Evolutionary conservation across 2,888 invertebrate species (phyloP).

Genomic region (Sepioteuthis lessoniana): DNA sequence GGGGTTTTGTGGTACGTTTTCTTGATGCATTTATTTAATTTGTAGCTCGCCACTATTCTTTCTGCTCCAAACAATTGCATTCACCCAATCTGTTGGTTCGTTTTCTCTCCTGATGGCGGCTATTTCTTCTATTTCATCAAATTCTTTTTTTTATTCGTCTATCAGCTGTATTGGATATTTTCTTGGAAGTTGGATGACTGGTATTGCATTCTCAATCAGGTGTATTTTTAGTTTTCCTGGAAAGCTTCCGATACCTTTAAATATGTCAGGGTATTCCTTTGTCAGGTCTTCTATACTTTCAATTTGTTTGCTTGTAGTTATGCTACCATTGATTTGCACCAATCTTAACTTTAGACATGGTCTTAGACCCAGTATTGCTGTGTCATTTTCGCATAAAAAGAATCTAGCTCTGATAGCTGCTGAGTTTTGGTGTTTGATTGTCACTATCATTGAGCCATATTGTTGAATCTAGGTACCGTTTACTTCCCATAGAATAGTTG

Average conservation of each 20-base stretch:
- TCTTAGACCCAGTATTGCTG: too few species aligned
- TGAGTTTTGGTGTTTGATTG: too few species aligned
- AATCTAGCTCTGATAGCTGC: too few species aligned
- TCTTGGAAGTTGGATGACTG: background rate
- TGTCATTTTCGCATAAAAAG: too few species aligned
- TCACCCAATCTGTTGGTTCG: slow-evolving; percentile 38
- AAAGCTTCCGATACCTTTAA: background rate
- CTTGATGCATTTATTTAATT: background rate
- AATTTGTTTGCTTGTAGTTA: background rate
- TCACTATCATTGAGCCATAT: too few species aligned
- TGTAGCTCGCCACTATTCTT: background rate
- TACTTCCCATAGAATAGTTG: too few species aligned
- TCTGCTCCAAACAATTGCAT: background rate
- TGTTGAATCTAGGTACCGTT: too few species aligned
- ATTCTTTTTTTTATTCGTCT: background rate
- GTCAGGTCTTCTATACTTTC: background rate
- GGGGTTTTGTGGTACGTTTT: too few species aligned
- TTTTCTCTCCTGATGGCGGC: background rate
- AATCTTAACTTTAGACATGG: too few species aligned
- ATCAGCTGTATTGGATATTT: background rate
- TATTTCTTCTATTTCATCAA: slow-evolving; percentile 1
- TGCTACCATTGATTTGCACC: too few species aligned
- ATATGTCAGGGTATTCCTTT: slow-evolving; percentile 3
- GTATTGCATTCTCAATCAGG: background rate
- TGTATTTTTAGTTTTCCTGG: slow-evolving; percentile 35